Conservation (phyloP, 2,797 vertebrate genomes). For the Florisuga fusca region DNA sequence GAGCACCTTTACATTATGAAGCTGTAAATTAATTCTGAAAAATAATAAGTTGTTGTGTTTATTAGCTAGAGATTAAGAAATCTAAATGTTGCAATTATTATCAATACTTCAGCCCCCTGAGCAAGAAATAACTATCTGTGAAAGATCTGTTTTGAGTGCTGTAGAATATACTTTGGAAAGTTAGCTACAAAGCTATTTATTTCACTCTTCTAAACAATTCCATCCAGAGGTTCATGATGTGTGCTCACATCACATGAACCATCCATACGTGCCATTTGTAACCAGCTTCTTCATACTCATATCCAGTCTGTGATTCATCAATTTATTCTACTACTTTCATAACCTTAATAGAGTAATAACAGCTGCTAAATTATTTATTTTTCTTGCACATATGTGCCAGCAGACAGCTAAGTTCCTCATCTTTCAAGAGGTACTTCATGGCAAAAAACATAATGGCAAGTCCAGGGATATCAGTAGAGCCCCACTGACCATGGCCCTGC, state of each 20-base stretch:
- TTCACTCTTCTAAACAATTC: background rate
- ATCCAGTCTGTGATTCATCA: background rate
- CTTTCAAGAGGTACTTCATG: background rate
- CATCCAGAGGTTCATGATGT: background rate
- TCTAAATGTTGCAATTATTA: background rate
- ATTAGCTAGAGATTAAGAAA: background rate
- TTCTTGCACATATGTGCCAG: background rate
- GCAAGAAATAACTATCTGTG: background rate
- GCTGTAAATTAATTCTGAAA: background rate
- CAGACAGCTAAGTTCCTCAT: background rate
- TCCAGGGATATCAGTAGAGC: background rate
- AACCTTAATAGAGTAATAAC: background rate
- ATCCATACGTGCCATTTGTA: background rate
- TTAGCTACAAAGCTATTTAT: background rate
- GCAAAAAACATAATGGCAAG: background rate
- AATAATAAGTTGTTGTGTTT: background rate
- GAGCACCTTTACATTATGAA: background rate
- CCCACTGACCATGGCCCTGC: background rate
- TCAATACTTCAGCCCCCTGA: background rate
- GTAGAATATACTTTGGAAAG: too few relatives aligned
- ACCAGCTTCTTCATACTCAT: background rate
- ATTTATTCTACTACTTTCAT: background rate
- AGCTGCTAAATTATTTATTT: slow-evolving; percentile 3
- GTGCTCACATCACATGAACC: background rate
- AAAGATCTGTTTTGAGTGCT: too few relatives aligned